Percentiles rank a stretch among this genome's conserved stretches.
These are phyloP conservation scores for Gadus chalcogrammus DNA, from an alignment of 2,113 vertebrate species.

Conservation along the genomic window DNA sequence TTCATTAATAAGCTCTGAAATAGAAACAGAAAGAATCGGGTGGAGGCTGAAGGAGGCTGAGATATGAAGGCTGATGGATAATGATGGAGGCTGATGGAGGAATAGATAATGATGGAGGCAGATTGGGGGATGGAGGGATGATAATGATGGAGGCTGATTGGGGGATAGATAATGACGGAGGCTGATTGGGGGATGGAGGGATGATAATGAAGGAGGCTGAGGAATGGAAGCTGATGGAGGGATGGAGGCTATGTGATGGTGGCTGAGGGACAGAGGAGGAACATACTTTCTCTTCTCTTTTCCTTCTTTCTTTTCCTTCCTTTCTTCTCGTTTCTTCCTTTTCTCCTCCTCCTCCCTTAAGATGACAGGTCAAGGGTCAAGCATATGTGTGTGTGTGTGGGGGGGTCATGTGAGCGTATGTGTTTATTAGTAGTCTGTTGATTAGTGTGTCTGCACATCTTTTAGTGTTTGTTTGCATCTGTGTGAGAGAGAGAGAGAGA, in stretches of 20 bases:
- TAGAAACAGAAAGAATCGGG: too few relatives aligned
- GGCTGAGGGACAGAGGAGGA: too few relatives aligned
- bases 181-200: neutral
- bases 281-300: conserved; percentile 59
- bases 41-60: neutral
- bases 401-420: neutral
- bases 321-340: conserved; percentile 45
- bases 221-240: neutral
- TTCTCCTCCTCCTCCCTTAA: conserved; percentile 58
- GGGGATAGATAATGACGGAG: neutral
- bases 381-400: conserved; percentile 1
- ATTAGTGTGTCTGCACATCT: neutral
- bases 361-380: conserved; percentile 1
- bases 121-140: neutral
- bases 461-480: neutral
- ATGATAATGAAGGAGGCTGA: neutral
- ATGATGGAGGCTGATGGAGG: neutral
- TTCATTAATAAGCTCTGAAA: too few relatives aligned
- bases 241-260: neutral
- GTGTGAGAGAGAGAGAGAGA: neutral
- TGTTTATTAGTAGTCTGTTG: neutral
- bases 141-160: neutral
- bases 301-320: conserved; percentile 54
- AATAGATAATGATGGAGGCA: neutral
- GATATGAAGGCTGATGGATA: neutral